These are phyloP conservation scores for Phrynocephalus vlangalii DNA, from an alignment of 2,797 vertebrate genomes.

Conservation along the genomic window DNA sequence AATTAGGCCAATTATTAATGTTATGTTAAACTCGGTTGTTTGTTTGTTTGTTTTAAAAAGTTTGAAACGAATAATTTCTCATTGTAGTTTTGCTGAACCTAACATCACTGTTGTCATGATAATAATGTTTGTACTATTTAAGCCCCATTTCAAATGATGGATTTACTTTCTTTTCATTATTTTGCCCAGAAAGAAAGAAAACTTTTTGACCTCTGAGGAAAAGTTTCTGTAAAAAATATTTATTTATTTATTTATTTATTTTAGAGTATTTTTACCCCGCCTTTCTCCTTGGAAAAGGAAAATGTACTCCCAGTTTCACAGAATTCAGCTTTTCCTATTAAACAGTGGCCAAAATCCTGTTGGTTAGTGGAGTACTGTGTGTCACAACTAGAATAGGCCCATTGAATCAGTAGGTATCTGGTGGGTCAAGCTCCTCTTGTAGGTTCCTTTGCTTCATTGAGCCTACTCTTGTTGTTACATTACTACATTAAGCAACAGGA, in stretches of 20 bases:
- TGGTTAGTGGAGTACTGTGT: no score
- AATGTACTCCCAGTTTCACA: neutral
- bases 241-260: no score
- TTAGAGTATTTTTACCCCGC: no score
- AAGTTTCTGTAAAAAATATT: slow-evolving; percentile 17
- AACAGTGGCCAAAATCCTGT: neutral
- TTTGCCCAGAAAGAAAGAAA: slow-evolving; percentile 13
- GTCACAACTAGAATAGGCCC: no score
- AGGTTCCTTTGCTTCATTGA: no score
- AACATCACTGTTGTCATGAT: slow-evolving; percentile 18
- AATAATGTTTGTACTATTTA: neutral
- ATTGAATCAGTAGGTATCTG: no score
- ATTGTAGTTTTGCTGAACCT: slow-evolving; percentile 20
- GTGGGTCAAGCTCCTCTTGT: no score
- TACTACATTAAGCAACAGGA: neutral
- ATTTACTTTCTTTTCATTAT: neutral
- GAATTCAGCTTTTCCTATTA: neutral
- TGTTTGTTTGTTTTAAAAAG: slow-evolving; percentile 32
- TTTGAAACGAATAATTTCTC: neutral
- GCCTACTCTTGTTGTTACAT: no score
- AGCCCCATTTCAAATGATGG: neutral
- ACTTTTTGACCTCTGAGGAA: slow-evolving; percentile 6
- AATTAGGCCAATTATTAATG: neutral
- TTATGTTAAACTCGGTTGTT: neutral
- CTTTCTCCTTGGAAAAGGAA: neutral